Evolutionary conservation across 2,888 invertebrate genomes (phyloP).

Genomic region (Norana najaformis): DNA sequence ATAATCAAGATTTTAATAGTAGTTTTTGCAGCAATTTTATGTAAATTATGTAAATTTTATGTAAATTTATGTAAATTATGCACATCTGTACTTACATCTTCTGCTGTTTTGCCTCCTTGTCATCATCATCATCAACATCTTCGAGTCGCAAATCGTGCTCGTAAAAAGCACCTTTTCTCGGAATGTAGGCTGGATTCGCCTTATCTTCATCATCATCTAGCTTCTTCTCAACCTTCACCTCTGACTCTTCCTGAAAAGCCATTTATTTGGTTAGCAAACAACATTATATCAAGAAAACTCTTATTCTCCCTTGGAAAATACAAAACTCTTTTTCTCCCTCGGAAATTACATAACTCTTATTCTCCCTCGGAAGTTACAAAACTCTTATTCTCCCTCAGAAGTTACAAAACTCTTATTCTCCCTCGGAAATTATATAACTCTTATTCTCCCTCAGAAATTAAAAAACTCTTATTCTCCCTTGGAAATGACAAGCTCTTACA

Average conservation of each 20-base stretch:
- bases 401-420: no score
- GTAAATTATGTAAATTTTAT: background rate
- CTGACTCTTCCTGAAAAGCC: constrained; percentile 20
- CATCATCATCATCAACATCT: background rate
- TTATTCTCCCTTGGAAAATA: no score
- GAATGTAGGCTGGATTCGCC: constrained; percentile 95
- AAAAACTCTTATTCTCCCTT: no score
- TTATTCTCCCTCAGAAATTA: no score
- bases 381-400: no score
- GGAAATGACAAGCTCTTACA: no score
- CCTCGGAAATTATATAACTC: no score
- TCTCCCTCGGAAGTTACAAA: no score
- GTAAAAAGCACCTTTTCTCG: constrained; percentile 91
- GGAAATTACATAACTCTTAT: no score
- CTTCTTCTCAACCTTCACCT: background rate
- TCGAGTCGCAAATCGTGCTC: constrained; percentile 75
- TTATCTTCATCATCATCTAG: constrained; percentile 87
- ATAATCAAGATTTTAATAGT: background rate
- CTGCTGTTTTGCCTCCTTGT: constrained; percentile 43
- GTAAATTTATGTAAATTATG: background rate
- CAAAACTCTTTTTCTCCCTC: no score
- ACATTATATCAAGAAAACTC: background rate
- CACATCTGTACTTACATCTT: constrained; percentile 29
- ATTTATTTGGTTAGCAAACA: background rate
- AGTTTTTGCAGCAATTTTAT: background rate